A percentile compares a stretch with the other conserved stretches of the same genome.
Evolutionary conservation across 2,888 invertebrate species (phyloP).

Genomic region (Lamellibrachia columna): DNA sequence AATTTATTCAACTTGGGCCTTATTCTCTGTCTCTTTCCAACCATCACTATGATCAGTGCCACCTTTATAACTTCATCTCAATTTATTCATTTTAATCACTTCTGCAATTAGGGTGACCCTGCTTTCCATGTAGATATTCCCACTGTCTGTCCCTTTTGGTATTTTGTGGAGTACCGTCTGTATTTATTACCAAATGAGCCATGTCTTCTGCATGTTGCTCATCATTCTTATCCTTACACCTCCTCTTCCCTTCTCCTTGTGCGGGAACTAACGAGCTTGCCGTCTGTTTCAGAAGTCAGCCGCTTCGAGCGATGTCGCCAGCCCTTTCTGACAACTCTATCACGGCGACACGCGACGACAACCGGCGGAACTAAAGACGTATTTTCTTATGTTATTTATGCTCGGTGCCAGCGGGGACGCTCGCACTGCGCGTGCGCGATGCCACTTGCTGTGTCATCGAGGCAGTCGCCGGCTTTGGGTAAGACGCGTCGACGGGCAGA

Average conservation of each 20-base stretch:
- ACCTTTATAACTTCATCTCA: too few species aligned
- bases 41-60: too few species aligned
- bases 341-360: conserved; percentile 9
- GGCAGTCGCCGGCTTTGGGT: conserved; percentile 9
- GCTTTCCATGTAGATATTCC: too few species aligned
- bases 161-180: background rate
- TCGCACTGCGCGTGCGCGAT: background rate
- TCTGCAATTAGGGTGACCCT: too few species aligned
- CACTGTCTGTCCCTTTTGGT: background rate
- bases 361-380: background rate
- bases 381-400: conserved; percentile 12
- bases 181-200: background rate
- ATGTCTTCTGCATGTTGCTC: background rate
- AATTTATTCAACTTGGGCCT: too few species aligned
- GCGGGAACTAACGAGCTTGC: background rate
- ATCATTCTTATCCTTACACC: background rate
- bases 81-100: too few species aligned
- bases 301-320: conserved; percentile 10
- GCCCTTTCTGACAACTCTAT: background rate
- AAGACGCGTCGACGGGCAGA: background rate
- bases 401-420: conserved; percentile 9
- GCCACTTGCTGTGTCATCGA: background rate
- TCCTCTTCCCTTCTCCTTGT: background rate
- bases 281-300: conserved; percentile 10
- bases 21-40: too few species aligned